Base-by-base conservation (phyloP, 2,113 vertebrate species). In the Sarotherodon lohbergeri region DNA sequence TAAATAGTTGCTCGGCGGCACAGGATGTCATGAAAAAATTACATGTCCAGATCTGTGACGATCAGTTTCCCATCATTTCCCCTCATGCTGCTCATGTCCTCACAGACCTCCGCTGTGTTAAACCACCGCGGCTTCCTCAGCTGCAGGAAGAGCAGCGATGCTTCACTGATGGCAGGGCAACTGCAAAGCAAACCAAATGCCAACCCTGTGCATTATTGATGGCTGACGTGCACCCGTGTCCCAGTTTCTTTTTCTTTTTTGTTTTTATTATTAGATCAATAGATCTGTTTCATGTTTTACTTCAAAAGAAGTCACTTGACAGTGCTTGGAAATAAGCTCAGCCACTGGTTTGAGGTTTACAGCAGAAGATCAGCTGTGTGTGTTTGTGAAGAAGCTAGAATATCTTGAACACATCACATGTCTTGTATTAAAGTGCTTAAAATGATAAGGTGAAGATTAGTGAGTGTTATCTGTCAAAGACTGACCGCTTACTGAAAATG, bases 141-240 rank as follows among this genome's bases (percentile, higher is more conserved):
- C 84, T 82, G 83, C 89, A 88, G 88, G 68, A 87, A 61, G 90
- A 68, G 84, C 91, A 92, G 82, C 61, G 82, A 89, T 36, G 93
- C 92, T 88, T 90, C 92, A 93, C 86, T 89, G 90, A 94, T 81
- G 79, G 16, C 86, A 52, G 46, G 73, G 73, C 73, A 78, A 29
- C 46, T 68, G 84, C 89, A 86, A 83, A 88, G 81, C 90, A 84
- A 87, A 89, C 79, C 86, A 95, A 95, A 95, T 93, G 90, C 87
- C 93, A 95, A 76, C 22, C 36, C 7, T 68, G 39, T 95, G 92
- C 91, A 95, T 94, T 94, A 95, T 95, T 94, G 87, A 96, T 95
- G 88, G 32, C 79, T 73, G 59, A 81, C 13, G 63, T 82, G 63
- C 6, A 9, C 59, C 68, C 24, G n/a, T 88, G 83, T 10, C 57